Percentiles rank a stretch among this genome's conserved stretches.
phyloP scores from a whole-genome alignment of 2,113 vertebrate genomes.

The Percopsis transmontana region DNA sequence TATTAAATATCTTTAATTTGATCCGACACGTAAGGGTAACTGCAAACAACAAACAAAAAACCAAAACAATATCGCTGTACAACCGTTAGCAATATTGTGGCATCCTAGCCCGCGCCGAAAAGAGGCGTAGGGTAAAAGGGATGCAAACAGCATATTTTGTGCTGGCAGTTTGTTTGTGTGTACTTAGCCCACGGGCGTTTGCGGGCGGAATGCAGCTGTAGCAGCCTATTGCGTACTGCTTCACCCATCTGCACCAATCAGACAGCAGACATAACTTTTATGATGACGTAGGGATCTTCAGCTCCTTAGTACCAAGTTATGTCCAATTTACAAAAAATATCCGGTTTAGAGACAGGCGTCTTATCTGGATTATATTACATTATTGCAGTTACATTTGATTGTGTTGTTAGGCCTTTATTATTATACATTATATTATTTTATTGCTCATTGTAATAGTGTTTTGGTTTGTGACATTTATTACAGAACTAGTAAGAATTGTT shows the following conservation, averaged over 20 bases:
- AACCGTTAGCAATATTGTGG: no score
- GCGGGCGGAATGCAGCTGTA: constrained; percentile 47
- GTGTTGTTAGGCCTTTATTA: not conserved
- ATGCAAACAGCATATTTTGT: no score
- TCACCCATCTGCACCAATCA: constrained; percentile 64
- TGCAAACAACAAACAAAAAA: no score
- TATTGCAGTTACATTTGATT: not conserved
- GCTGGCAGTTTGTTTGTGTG: not conserved
- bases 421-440: not conserved
- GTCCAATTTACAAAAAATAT: not conserved
- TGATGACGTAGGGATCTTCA: not conserved
- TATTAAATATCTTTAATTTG: constrained; percentile 10
- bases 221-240: constrained; percentile 62
- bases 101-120: no score
- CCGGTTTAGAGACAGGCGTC: not conserved
- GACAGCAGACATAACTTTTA: constrained; percentile 29
- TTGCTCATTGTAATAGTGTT: not conserved
- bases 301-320: not conserved
- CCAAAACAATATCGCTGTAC: no score
- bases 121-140: no score
- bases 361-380: not conserved
- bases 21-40: not conserved
- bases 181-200: not conserved
- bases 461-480: no score
- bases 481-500: constrained; percentile 6